Base-by-base conservation (phyloP, 2,113 vertebrate genomes). In the Vulpes vulpes region DNA sequence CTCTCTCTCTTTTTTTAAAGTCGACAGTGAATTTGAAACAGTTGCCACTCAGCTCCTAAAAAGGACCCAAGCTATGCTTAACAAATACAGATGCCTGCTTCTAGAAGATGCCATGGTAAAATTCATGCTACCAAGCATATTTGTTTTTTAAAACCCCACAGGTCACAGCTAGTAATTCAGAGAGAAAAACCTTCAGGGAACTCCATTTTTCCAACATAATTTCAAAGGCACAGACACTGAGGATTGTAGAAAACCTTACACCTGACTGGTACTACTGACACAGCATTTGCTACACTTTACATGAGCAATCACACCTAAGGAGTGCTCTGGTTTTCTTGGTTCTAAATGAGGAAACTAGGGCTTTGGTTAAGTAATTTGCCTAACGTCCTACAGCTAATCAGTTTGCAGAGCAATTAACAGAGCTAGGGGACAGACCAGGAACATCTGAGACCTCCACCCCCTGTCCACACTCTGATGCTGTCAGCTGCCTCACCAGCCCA, bases 81-180 rank as follows among this genome's bases (percentile, higher is more conserved):
- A 99, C 99, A 99, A 99, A 98, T 99, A 99, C 98, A 99, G 99
- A 97, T 99, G 99, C 89, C 98, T 99, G 86, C 99, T 99, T n/a
- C 98, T 99, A 97, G 99, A 99, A 98, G 99, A 99, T 89, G 99
- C 99, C 86, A 99, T 99, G 99, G 99, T 99, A 98, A 98, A 98
- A 38, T 14, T 9, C 91, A 17, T 82, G 67, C 87, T 92, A 51
- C 95, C 11, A 32, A 71, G 38, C 30, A 12, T 20, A 6, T 60
- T 74, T 80, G 53, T 53, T 20, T 89, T 59, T 43, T 43, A 92
- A 49, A 32, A 64, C 0, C 20, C 49, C 35, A 22, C 55, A 49
- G 27, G 32, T n/a, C 69, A 79, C 14, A 82, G 62, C 55, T 73
- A 9, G 51, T 8, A 4, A 59, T 64, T 69, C 25, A 64, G 73